Evolutionary conservation across 2,797 vertebrate species (phyloP).

Genomic region (Avahi laniger): DNA sequence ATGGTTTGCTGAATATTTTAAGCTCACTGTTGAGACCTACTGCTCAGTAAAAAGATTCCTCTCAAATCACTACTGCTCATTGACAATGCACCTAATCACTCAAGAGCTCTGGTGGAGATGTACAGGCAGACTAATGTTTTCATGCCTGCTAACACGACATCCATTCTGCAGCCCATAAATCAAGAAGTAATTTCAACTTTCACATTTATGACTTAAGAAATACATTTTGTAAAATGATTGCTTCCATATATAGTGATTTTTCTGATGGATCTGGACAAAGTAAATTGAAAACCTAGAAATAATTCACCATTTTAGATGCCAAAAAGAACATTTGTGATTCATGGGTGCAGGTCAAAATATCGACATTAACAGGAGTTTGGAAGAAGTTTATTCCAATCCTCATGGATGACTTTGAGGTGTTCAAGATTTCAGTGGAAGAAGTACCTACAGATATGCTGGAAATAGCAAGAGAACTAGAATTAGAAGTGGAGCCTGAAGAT

Average conservation of each 20-base stretch:
- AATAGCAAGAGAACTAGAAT: neutral
- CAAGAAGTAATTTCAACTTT: neutral
- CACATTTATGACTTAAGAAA: neutral
- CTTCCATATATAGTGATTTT: neutral
- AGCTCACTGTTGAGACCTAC: neutral
- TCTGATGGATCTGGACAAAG: neutral
- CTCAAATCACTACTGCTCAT: neutral
- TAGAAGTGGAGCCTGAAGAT: neutral
- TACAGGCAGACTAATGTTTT: neutral
- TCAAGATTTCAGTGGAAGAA: neutral
- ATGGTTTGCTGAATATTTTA: neutral
- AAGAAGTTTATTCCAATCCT: neutral
- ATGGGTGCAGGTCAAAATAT: neutral
- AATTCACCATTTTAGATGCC: neutral
- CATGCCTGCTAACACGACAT: neutral
- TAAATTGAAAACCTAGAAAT: neutral
- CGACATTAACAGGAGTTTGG: neutral
- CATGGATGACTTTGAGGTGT: neutral
- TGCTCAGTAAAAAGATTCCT: neutral
- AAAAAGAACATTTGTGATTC: neutral
- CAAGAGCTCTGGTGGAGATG: neutral
- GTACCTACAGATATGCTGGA: neutral
- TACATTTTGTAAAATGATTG: neutral
- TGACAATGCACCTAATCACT: neutral
- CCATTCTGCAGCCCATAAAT: neutral